Percentiles rank a stretch among this genome's conserved stretches.
Conservation (phyloP, 2,113 vertebrate species). For the Mystacornis crossleyi region DNA sequence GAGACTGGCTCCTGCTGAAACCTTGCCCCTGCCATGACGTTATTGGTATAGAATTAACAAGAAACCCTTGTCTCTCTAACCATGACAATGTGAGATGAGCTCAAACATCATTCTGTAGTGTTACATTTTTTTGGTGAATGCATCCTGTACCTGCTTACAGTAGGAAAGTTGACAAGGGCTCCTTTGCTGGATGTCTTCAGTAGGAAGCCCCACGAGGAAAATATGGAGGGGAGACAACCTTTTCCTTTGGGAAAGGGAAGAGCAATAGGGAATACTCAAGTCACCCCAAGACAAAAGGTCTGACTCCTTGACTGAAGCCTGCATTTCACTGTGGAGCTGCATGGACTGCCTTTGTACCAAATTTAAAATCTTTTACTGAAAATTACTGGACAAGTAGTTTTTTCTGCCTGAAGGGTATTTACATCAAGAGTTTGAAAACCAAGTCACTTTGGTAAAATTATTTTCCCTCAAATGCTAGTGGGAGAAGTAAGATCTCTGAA, state of each 20-base stretch:
- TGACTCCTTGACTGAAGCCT: not conserved
- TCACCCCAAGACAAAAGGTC: too few species aligned
- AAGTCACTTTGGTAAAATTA: not conserved
- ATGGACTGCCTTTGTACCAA: not conserved
- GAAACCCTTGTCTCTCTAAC: not conserved
- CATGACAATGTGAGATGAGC: not conserved
- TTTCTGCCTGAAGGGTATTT: not conserved
- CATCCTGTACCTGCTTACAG: not conserved
- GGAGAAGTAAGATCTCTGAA: not conserved
- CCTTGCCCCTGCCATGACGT: too few species aligned
- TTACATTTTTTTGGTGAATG: not conserved
- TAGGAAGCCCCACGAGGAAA: not conserved
- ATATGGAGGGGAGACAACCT: not conserved
- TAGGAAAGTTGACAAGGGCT: not conserved
- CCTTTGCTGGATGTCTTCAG: not conserved
- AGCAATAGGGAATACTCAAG: too few species aligned
- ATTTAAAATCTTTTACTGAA: not conserved
- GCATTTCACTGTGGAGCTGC: not conserved
- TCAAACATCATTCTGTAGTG: not conserved
- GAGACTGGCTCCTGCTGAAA: not conserved
- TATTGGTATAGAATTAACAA: not conserved
- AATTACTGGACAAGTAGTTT: not conserved
- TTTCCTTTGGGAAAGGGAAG: too few species aligned
- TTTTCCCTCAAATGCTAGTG: not conserved
- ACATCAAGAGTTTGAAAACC: not conserved